Evolutionary conservation across 2,113 vertebrate genomes (phyloP).

Genomic region (Bos javanicus): DNA sequence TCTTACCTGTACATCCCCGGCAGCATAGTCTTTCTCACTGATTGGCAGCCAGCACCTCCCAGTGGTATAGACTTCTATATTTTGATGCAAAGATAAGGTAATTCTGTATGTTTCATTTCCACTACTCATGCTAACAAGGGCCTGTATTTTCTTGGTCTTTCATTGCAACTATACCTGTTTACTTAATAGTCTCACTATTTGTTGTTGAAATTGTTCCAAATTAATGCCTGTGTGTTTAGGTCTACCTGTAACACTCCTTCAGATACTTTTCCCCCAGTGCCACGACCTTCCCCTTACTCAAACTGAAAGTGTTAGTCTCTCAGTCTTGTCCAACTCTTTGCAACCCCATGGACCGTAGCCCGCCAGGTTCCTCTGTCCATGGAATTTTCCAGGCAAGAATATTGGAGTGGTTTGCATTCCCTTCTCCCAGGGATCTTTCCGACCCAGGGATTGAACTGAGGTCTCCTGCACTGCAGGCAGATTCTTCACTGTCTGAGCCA

Average conservation of each 20-base stretch:
- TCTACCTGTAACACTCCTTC: neutral
- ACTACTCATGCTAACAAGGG: neutral
- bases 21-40: neutral
- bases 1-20: neutral
- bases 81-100: neutral
- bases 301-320: neutral
- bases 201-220: neutral
- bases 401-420: neutral
- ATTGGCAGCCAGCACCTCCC: neutral
- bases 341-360: neutral
- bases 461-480: neutral
- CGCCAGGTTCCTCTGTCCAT: neutral
- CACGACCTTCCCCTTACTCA: neutral
- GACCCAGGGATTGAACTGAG: neutral
- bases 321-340: neutral
- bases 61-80: neutral
- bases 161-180: neutral
- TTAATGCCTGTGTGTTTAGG: neutral
- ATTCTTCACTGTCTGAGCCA: neutral
- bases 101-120: neutral
- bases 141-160: neutral
- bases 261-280: neutral
- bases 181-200: neutral
- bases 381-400: neutral
- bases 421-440: neutral